Evolutionary conservation across 2,113 vertebrate species (phyloP).

Genomic region (Gasterosteus nipponicus): DNA sequence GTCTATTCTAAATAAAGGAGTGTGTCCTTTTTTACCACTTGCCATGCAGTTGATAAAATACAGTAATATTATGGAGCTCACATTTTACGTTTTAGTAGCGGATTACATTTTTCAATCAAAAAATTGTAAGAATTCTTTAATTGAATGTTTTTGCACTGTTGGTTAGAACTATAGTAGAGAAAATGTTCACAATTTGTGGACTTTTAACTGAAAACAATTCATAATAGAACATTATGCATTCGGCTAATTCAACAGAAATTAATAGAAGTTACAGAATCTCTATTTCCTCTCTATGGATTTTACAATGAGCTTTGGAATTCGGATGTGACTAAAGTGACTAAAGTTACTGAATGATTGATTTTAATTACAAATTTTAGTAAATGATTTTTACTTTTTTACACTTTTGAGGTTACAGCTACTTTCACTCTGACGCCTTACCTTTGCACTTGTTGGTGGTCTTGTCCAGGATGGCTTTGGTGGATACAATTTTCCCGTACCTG

Average conservation of each 20-base stretch:
- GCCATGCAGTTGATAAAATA: neutral
- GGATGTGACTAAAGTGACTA: neutral
- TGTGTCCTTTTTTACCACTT: neutral
- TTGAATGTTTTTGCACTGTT: too few species aligned
- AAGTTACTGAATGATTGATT: neutral
- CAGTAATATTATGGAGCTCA: neutral
- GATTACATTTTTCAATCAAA: neutral
- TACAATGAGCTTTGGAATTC: neutral
- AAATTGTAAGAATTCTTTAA: neutral
- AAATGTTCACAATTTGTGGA: too few species aligned
- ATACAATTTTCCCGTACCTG: conserved; percentile 95
- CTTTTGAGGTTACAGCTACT: neutral
- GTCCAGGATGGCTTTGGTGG: conserved; percentile 94
- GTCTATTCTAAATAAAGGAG: too few species aligned
- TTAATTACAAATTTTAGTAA: neutral
- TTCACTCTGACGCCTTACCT: conserved; percentile 79
- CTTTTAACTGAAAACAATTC: neutral
- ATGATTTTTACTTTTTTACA: neutral
- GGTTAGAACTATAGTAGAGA: too few species aligned
- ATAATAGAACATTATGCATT: neutral
- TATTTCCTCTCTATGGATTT: neutral
- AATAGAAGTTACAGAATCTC: neutral
- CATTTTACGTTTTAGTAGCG: neutral
- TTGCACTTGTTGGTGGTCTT: conserved; percentile 96
- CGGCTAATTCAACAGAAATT: too few species aligned